Evolutionary conservation across 2,888 invertebrate species (phyloP).

Genomic region (Xylocampa areola): DNA sequence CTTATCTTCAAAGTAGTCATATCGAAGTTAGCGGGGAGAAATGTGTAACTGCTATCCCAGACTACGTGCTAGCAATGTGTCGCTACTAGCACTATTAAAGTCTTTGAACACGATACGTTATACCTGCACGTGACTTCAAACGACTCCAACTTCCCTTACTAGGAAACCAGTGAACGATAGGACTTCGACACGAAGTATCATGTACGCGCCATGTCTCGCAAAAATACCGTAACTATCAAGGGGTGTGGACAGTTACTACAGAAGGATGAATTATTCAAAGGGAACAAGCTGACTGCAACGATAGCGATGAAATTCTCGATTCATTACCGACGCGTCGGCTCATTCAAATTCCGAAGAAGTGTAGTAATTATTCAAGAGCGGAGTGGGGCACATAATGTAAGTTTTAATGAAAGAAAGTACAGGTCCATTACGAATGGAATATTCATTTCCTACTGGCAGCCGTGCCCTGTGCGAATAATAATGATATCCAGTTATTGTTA

Average conservation of each 20-base stretch:
- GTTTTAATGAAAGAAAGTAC: conserved; percentile 80
- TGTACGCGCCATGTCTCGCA: conserved; percentile 12
- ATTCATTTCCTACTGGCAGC: conserved; percentile 72
- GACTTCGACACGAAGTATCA: conserved; percentile 32
- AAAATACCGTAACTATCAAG: conserved; percentile 19
- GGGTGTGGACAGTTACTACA: conserved; percentile 22
- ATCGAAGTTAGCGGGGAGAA: conserved; percentile 7
- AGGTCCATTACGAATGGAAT: conserved; percentile 75
- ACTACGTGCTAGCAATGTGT: conserved; percentile 43
- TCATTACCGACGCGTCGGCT: conserved; percentile 60
- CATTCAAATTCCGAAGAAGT: conserved; percentile 69
- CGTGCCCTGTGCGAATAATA: conserved; percentile 67
- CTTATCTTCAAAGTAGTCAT: conserved; percentile 22
- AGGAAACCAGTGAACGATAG: conserved; percentile 26
- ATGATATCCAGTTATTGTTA: conserved; percentile 78
- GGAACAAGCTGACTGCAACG: conserved; percentile 55
- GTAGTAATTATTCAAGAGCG: conserved; percentile 73
- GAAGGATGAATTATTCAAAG: conserved; percentile 53
- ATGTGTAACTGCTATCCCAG: conserved; percentile 10
- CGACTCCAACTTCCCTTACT: conserved; percentile 21
- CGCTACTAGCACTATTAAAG: conserved; percentile 33
- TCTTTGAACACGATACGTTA: conserved; percentile 48
- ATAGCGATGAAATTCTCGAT: conserved; percentile 61
- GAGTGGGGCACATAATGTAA: conserved; percentile 72
- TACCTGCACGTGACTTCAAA: conserved; percentile 45